Evolutionary conservation across 2,113 vertebrate species (phyloP).

Genomic region (Origma solitaria): DNA sequence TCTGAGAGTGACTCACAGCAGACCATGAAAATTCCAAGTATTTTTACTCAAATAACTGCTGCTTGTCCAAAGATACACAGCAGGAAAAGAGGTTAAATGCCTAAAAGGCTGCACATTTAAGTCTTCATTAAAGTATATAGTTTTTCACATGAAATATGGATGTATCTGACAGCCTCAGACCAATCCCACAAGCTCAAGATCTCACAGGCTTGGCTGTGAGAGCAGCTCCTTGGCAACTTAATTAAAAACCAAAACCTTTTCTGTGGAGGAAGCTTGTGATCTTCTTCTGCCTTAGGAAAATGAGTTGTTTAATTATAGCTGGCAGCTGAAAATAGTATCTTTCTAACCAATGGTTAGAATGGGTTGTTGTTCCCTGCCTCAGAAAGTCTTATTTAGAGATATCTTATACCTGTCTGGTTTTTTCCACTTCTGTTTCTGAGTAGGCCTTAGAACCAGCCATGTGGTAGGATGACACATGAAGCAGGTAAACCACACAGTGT

Average conservation of each 20-base stretch:
- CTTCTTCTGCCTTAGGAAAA: constrained; percentile 30
- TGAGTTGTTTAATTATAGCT: constrained; percentile 38
- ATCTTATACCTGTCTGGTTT: not conserved
- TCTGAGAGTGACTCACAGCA: not conserved
- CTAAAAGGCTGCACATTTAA: not conserved
- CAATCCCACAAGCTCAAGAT: not conserved
- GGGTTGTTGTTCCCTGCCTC: not conserved
- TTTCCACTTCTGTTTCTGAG: not conserved
- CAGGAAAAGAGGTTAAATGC: not conserved
- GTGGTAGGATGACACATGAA: not conserved
- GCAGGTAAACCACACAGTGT: not conserved
- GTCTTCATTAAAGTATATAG: not conserved
- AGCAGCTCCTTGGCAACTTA: constrained; percentile 1
- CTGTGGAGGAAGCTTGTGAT: constrained; percentile 36
- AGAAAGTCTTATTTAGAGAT: not conserved
- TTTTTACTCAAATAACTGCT: not conserved
- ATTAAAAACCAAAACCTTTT: constrained; percentile 13
- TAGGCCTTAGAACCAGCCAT: not conserved
- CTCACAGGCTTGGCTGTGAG: not conserved
- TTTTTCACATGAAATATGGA: not conserved
- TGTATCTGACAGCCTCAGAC: not conserved
- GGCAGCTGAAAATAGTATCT: constrained; percentile 40
- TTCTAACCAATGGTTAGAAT: not conserved
- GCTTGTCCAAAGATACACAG: not conserved
- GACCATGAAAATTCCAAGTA: not conserved